Base-by-base conservation (phyloP, 2,797 vertebrate species). In the Dryobates pubescens region DNA sequence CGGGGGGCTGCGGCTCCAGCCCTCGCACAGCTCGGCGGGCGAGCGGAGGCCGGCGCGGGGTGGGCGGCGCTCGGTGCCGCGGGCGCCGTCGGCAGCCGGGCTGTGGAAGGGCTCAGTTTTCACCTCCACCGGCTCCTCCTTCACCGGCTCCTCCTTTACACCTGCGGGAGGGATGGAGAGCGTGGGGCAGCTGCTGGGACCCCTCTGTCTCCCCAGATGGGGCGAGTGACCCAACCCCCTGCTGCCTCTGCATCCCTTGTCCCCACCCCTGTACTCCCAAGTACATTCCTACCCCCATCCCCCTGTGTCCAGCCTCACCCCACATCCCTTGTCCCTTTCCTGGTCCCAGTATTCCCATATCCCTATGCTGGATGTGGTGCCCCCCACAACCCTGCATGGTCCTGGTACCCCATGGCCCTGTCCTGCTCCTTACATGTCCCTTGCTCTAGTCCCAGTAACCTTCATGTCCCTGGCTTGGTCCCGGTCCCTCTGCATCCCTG, bases 51-150 rank as follows among this genome's bases (percentile, higher is more conserved):
- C 9, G 4, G 57, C 0, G 4, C 27, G 76, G 59, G 78, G 78
- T 6, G 51, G 30, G 34, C 59, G 73, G 34, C 15, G 47, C 34
- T 91, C 73, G 2, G 76, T 1, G 23, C 82, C 41, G 11, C 6
- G 63, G 57, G 30, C 4, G 69, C 70, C 4, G 34, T 92, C 58
- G 13, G 74, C 5, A 3, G 78, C 5, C 2, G 89, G 58, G 41
- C 63, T 2, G 7, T 34, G 90, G 82, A 90, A 91, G 13, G 83
- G 80, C 47, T 95, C 95, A 4, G 90, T 49, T 88, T 93, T 96
- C 83, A 94, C 94, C 56, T 94, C 91, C 79, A 94, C 58, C 3
- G 87, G 89, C 68, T 95, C 94, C 69, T 95, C 94, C 68, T 96
- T 96, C 71, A 95, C 76, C 4, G 8, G 8, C 74, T 96, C 92